Conservation (phyloP, 2,113 vertebrate species). For the Cacatua alba region DNA sequence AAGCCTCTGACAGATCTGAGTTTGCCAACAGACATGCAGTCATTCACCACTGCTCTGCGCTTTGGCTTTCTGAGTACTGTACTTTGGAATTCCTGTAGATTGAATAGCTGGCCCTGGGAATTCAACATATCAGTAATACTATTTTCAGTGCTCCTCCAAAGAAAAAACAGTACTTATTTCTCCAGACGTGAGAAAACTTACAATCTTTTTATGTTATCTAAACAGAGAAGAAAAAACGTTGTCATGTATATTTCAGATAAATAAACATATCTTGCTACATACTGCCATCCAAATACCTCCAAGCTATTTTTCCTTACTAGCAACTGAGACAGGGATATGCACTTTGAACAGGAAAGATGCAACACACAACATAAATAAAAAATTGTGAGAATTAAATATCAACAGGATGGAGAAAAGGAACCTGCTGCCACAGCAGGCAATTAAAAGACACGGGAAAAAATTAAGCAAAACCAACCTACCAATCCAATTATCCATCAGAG, state of each 20-base stretch:
- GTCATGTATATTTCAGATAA: not conserved
- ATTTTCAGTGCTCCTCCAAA: not conserved
- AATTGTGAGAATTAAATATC: not conserved
- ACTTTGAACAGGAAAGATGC: not conserved
- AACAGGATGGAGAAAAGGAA: not conserved
- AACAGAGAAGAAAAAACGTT: not conserved
- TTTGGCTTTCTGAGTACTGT: not conserved
- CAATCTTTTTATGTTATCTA: not conserved
- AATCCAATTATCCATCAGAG: constrained; percentile 55
- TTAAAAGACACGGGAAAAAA: not conserved
- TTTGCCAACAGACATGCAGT: not conserved
- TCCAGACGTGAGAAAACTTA: not conserved
- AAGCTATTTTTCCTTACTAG: not conserved
- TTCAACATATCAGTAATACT: not conserved
- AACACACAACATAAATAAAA: not conserved
- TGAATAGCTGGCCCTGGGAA: not conserved
- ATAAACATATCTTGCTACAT: not conserved
- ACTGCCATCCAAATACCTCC: not conserved
- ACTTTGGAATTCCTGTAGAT: not conserved
- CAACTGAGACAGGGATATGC: not conserved
- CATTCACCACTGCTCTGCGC: not conserved
- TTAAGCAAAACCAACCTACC: constrained; percentile 18
- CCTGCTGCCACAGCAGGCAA: not conserved
- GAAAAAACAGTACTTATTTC: not conserved
- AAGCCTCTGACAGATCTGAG: not conserved